phyloP scores from a whole-genome alignment of 2,888 invertebrate genomes.

The Sinopyrophorus schimmeli region DNA sequence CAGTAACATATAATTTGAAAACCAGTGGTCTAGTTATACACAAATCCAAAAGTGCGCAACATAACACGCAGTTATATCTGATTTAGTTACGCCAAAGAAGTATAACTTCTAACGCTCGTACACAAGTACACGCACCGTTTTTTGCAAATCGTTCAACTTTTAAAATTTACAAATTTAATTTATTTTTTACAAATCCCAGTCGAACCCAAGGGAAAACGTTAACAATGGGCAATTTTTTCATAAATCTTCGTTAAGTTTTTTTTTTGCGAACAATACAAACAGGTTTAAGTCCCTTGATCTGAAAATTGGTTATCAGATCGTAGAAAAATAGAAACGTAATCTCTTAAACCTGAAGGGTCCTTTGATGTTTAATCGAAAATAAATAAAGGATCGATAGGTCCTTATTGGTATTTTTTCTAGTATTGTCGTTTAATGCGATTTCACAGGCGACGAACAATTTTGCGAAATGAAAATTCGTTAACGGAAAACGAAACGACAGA shows the following conservation, averaged over 20 bases:
- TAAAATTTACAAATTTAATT: too few relatives aligned
- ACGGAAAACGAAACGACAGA: conserved; percentile 25
- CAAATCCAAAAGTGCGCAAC: too few relatives aligned
- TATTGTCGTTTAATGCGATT: conserved; percentile 38
- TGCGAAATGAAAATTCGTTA: conserved; percentile 15
- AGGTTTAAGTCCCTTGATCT: conserved; percentile 30
- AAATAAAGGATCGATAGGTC: conserved; percentile 43
- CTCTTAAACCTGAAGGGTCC: conserved; percentile 51
- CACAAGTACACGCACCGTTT: too few relatives aligned
- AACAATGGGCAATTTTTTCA: neutral
- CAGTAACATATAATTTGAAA: too few relatives aligned
- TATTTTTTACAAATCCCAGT: too few relatives aligned
- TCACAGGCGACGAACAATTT: conserved; percentile 39
- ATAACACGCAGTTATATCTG: too few relatives aligned
- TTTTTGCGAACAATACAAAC: conserved; percentile 24
- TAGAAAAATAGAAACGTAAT: conserved; percentile 48
- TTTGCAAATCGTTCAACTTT: too few relatives aligned
- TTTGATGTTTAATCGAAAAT: conserved; percentile 54
- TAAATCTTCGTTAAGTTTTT: conserved; percentile 27
- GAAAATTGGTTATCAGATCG: conserved; percentile 50
- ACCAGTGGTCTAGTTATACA: too few relatives aligned
- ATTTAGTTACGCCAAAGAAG: too few relatives aligned
- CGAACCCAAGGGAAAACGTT: too few relatives aligned
- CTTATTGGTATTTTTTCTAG: conserved; percentile 34
- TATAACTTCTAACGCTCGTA: too few relatives aligned